phyloP scores from a whole-genome alignment of 2,113 vertebrate species.

The Solenodon paradoxus region DNA sequence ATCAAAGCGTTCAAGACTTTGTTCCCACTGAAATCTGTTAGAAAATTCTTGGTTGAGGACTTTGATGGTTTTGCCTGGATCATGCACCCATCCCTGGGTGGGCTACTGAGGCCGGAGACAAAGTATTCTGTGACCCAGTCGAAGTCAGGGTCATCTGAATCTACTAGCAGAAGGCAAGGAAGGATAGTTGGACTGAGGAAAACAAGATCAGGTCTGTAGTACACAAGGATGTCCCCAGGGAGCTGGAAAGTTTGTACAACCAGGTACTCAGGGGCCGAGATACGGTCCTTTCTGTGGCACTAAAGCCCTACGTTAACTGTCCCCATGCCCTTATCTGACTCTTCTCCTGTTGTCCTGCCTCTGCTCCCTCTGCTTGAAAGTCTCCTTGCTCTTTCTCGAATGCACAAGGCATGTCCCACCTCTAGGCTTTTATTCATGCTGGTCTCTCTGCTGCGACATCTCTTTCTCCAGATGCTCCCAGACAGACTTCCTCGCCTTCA shows the following conservation, averaged over 20 bases:
- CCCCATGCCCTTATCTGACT: background rate
- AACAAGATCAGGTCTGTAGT: no score
- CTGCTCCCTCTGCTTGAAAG: background rate
- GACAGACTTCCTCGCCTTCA: background rate
- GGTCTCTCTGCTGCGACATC: background rate
- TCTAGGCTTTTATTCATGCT: background rate
- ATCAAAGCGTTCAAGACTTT: background rate
- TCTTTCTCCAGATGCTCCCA: background rate
- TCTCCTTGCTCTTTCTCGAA: background rate
- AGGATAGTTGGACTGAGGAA: background rate
- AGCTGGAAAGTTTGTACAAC: background rate
- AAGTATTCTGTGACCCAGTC: background rate
- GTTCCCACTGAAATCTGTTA: background rate
- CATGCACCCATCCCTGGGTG: background rate
- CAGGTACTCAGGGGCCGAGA: background rate
- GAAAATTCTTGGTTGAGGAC: background rate
- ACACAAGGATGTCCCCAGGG: rapidly evolving
- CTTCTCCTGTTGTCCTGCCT: background rate
- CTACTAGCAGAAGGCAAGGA: background rate
- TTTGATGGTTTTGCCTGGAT: background rate
- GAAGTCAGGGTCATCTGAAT: background rate
- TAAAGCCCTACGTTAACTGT: background rate
- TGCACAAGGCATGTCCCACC: background rate
- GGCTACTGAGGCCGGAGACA: background rate
- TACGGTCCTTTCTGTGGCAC: background rate